These are phyloP conservation scores for Dryomyza anilis DNA, from an alignment of 2,888 invertebrate genomes.

Conservation along the genomic window DNA sequence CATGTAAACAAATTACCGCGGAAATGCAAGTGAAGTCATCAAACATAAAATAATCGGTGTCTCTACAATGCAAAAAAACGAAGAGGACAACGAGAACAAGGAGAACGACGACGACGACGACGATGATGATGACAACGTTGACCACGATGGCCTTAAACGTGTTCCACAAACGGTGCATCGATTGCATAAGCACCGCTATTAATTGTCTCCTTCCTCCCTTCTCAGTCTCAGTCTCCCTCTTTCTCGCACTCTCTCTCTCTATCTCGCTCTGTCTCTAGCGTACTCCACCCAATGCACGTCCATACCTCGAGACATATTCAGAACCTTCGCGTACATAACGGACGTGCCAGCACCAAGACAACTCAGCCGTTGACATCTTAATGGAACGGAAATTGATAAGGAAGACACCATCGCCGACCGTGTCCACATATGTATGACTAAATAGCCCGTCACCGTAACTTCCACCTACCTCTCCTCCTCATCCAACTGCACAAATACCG, in stretches of 20 bases:
- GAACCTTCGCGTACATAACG: background rate
- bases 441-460: too few species aligned
- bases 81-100: background rate
- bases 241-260: background rate
- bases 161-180: too few species aligned
- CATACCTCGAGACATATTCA: too few species aligned
- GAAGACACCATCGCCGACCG: slow-evolving; percentile 10
- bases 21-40: slow-evolving; percentile 19
- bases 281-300: background rate
- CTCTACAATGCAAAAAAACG: too few species aligned
- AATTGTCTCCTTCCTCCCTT: too few species aligned
- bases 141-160: background rate
- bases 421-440: too few species aligned
- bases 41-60: background rate
- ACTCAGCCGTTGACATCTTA: slow-evolving; percentile 39
- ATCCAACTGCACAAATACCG: too few species aligned
- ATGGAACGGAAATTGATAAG: slow-evolving; percentile 41
- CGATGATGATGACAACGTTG: background rate
- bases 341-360: slow-evolving; percentile 11
- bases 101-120: background rate
- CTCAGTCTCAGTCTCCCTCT: background rate
- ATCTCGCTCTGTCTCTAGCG: background rate
- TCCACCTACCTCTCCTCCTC: too few species aligned
- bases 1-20: background rate
- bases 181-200: slow-evolving; percentile 3